Conservation (phyloP, 2,888 invertebrate species). For the Thymelicus sylvestris region DNA sequence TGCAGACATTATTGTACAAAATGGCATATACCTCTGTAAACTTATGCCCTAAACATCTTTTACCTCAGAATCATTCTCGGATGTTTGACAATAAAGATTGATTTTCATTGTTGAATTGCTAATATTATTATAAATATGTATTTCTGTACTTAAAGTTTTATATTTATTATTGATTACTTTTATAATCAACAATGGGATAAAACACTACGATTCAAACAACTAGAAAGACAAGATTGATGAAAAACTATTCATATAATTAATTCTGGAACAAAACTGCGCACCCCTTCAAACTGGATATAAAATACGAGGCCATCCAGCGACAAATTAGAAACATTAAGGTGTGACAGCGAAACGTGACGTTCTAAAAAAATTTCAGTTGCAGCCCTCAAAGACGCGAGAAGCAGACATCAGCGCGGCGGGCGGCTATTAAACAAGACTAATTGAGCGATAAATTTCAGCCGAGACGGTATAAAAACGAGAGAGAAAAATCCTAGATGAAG, state of each 20-base stretch:
- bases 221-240: neutral
- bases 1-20: no score
- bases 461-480: slow-evolving; percentile 79
- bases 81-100: no score
- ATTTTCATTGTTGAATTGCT: no score
- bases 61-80: no score
- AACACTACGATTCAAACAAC: no score
- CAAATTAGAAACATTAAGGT: slow-evolving; percentile 35
- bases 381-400: slow-evolving; percentile 77
- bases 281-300: slow-evolving; percentile 17
- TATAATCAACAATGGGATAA: no score
- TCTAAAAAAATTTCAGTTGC: slow-evolving; percentile 47
- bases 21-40: no score
- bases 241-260: neutral
- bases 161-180: no score
- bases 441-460: slow-evolving; percentile 85
- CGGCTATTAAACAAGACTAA: slow-evolving; percentile 86
- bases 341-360: slow-evolving; percentile 35
- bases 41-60: no score
- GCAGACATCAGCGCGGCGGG: slow-evolving; percentile 84
- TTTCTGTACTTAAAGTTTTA: no score
- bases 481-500: slow-evolving; percentile 75
- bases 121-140: no score
- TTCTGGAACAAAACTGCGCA: slow-evolving; percentile 8
- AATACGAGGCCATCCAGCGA: slow-evolving; percentile 22